Base-by-base conservation (phyloP, 2,113 vertebrate genomes). In the Chlamydotis undulata region DNA sequence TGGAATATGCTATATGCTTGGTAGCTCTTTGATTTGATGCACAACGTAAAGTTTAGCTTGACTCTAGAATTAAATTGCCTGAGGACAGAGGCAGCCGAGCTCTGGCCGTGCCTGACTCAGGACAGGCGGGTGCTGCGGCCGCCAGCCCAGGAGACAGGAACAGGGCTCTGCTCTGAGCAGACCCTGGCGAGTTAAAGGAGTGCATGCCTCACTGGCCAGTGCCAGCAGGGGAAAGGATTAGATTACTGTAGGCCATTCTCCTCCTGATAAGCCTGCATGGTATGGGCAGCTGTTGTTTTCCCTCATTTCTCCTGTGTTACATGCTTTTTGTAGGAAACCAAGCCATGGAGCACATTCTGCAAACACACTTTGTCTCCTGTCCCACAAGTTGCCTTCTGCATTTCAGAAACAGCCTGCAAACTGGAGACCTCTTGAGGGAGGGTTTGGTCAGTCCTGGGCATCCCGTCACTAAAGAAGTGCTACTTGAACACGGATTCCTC, bases 401-500 rank as follows among this genome's bases (percentile, higher is more conserved):
- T 28, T 49, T 79, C 37, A 67, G 78, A 41, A 50, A 57, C 24
- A 71, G 23, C 29, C 9, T 37, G 26, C n/a, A 76, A 80, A 43
- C 13, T 3, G 3, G 39, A 79, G 35, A 68, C 24, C 12, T 73
- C 35, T 50, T 57, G 73, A 74, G 28, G 22, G 26, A 68, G 53
- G 17, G 26, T 55, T 84, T 63, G 31, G 35, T 74, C 45, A 35
- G 70, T 82, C 63, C 43, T 39, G 39, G n/a, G 26, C 28, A 68
- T 43, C 23, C 23, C 45, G 64, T 88, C 43, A 55, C 23, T 76
- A 19, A 70, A 75, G n/a, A 55, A 17, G n/a, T 24, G 11, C 23
- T 33, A n/a, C 49, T 13, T 1, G 1, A 75, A 89, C 45, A 45
- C 0, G 1, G 28, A 59, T 81, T 24, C 5, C 35, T 55, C 1